phyloP scores from a whole-genome alignment of 2,113 vertebrate genomes.

The Trematomus loennbergii region DNA sequence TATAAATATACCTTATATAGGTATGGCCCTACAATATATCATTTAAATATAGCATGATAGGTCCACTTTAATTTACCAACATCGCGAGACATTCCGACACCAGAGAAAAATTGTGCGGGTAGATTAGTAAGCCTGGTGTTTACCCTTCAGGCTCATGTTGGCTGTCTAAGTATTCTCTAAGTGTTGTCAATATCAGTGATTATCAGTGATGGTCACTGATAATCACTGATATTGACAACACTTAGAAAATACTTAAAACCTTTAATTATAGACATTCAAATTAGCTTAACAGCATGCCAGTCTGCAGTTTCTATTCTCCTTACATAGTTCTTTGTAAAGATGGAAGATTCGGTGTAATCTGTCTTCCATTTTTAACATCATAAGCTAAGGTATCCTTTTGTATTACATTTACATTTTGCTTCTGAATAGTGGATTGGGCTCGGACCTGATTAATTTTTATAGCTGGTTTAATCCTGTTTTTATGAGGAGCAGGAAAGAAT shows the following conservation, averaged over 20 bases:
- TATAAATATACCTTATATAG: no score
- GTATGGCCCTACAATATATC: no score
- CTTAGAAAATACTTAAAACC: background rate
- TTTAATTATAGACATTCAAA: background rate
- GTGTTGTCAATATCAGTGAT: no score
- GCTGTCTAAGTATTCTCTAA: no score
- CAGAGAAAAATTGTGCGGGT: no score
- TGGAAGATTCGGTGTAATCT: constrained; percentile 37
- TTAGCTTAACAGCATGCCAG: background rate
- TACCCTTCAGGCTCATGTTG: no score
- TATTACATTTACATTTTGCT: constrained; percentile 44
- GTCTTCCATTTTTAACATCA: constrained; percentile 38
- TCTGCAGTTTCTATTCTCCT: constrained; percentile 7
- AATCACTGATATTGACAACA: background rate
- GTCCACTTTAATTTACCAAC: no score
- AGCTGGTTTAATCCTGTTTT: constrained; percentile 56
- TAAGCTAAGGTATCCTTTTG: constrained; percentile 47
- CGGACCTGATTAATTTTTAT: constrained; percentile 63
- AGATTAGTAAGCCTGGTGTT: no score
- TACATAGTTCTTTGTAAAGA: constrained; percentile 12
- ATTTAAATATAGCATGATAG: no score
- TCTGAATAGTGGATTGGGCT: constrained; percentile 32
- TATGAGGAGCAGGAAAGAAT: constrained; percentile 50
- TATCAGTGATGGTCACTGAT: background rate
- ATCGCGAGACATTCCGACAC: no score